These are phyloP conservation scores for Sebastes nivosus DNA, from an alignment of 2,797 vertebrate species.

Conservation along the genomic window DNA sequence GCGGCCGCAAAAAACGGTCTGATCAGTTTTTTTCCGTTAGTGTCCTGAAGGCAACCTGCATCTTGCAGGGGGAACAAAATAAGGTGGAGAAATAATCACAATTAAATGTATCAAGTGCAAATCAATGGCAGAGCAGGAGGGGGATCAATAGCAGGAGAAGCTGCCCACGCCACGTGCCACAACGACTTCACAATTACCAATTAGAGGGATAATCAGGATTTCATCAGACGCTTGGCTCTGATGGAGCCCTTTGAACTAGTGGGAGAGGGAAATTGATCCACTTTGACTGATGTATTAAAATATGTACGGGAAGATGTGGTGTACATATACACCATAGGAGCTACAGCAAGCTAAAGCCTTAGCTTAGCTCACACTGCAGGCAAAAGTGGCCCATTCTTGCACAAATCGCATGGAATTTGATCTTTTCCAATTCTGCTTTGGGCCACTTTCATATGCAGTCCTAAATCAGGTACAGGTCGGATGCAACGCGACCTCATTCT, in stretches of 20 bases:
- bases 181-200: constrained; percentile 62
- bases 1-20: neutral
- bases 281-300: constrained; percentile 43
- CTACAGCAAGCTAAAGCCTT: neutral
- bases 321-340: neutral
- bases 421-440: neutral
- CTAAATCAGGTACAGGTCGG: neutral
- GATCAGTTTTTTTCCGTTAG: neutral
- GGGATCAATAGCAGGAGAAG: constrained; percentile 45
- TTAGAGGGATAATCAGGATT: constrained; percentile 64
- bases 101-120: constrained; percentile 67
- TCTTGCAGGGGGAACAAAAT: constrained; percentile 13
- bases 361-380: neutral
- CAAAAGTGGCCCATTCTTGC: neutral
- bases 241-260: constrained; percentile 59
- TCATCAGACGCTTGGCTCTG: constrained; percentile 58
- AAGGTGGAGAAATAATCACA: constrained; percentile 49
- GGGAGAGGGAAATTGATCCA: constrained; percentile 30
- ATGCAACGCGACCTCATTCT: neutral
- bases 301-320: constrained; percentile 16
- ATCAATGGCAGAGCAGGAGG: constrained; percentile 50
- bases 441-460: neutral
- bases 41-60: constrained; percentile 3
- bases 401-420: neutral
- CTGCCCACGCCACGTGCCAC: constrained; percentile 33